phyloP scores from a whole-genome alignment of 2,113 vertebrate genomes.

The Aspiorhynchus laticeps region DNA sequence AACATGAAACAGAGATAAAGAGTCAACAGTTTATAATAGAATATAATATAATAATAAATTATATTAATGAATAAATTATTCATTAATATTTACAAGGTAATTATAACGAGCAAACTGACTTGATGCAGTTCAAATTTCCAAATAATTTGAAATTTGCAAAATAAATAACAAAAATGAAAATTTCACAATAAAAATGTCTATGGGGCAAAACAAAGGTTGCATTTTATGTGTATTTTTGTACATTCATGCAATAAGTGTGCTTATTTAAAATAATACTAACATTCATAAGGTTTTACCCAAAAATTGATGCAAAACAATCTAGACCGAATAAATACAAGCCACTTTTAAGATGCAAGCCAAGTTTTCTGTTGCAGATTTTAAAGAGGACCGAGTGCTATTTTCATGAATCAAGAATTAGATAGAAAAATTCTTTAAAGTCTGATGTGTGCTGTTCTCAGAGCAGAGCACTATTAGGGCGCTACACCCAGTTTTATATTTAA shows the following conservation, averaged over 20 bases:
- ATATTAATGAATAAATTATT: background rate
- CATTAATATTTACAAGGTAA: background rate
- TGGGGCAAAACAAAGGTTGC: background rate
- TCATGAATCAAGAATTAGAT: background rate
- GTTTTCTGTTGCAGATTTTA: background rate
- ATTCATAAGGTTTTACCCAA: background rate
- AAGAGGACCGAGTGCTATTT: background rate
- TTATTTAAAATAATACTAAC: background rate
- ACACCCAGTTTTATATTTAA: conserved; percentile 37
- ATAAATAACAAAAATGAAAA: background rate
- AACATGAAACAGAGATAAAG: background rate
- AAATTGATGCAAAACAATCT: background rate
- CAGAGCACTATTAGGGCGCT: conserved; percentile 14
- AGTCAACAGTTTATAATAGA: background rate
- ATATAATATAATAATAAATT: background rate
- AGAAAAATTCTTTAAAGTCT: background rate
- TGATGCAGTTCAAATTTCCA: background rate
- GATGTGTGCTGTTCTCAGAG: background rate
- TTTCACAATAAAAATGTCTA: background rate
- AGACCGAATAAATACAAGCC: background rate
- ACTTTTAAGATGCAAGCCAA: background rate
- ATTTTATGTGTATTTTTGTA: background rate
- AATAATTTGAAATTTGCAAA: background rate
- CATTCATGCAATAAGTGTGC: background rate
- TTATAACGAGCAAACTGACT: background rate